These are phyloP conservation scores for Peromyscus leucopus DNA, from an alignment of 2,113 vertebrate genomes.

Conservation along the genomic window DNA sequence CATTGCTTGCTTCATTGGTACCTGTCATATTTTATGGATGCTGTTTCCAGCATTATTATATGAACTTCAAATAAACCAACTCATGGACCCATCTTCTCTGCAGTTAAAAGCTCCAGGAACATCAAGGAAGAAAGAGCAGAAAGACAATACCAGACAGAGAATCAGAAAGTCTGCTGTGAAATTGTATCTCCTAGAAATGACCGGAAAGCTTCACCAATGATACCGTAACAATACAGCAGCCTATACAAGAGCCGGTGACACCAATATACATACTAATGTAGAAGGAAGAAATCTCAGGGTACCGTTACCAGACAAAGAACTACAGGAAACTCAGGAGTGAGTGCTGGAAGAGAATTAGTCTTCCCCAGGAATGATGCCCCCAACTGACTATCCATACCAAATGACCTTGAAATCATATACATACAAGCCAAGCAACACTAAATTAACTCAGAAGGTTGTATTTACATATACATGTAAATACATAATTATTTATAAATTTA, in stretches of 20 bases:
- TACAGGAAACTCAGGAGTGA: neutral
- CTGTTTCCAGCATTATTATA: rapidly evolving
- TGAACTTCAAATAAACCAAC: neutral
- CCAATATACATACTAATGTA: neutral
- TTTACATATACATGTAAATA: too few relatives aligned
- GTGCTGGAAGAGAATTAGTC: neutral
- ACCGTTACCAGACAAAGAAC: neutral
- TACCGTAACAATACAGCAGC: neutral
- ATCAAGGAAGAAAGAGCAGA: neutral
- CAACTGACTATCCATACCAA: neutral
- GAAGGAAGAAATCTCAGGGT: neutral
- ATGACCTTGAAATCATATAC: neutral
- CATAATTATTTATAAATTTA: too few relatives aligned
- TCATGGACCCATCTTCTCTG: neutral
- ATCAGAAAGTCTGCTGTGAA: neutral
- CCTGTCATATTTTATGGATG: rapidly evolving
- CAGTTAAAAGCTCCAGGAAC: neutral
- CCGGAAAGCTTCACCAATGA: neutral
- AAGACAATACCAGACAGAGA: neutral
- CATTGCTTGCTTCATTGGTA: neutral
- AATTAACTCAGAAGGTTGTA: neutral
- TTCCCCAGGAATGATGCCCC: neutral
- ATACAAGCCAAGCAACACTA: neutral
- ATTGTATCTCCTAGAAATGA: neutral
- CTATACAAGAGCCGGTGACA: neutral